Evolutionary conservation across 2,797 vertebrate genomes (phyloP).

Genomic region (Limnodromus scolopaceus): DNA sequence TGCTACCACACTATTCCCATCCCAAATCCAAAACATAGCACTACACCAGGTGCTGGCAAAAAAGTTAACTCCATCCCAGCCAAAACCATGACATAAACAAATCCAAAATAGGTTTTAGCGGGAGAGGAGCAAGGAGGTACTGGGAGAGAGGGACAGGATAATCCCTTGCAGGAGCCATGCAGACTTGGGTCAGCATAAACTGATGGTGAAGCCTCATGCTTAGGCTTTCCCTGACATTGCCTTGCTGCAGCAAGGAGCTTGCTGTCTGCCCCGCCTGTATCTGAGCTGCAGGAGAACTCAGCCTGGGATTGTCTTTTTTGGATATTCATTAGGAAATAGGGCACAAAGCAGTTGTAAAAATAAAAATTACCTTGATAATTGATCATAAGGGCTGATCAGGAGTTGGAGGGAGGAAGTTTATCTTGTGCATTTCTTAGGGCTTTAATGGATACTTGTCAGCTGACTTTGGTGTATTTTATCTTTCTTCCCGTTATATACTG

Average conservation of each 20-base stretch:
- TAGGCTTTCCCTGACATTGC: not conserved
- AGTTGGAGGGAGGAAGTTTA: not conserved
- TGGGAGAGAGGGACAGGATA: not conserved
- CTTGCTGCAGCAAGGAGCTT: not conserved
- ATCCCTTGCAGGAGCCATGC: not conserved
- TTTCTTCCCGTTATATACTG: not conserved
- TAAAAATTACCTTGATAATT: not conserved
- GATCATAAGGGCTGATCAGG: not conserved
- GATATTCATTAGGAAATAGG: not conserved
- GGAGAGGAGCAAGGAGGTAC: not conserved
- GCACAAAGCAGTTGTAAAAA: not conserved
- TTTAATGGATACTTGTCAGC: not conserved
- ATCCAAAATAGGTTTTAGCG: not conserved
- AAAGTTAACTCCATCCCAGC: not conserved
- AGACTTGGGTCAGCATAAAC: not conserved
- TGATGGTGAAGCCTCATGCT: not conserved
- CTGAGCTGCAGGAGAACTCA: not conserved
- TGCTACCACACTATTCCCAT: not conserved
- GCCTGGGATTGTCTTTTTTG: not conserved
- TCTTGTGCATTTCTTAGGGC: not conserved
- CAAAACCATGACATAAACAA: not conserved
- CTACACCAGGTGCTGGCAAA: not conserved
- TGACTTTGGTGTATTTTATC: not conserved
- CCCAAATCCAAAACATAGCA: not conserved
- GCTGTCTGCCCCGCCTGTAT: not conserved